These are phyloP conservation scores for Rhagologus leucostigma DNA, from an alignment of 2,113 vertebrate species.

Conservation along the genomic window DNA sequence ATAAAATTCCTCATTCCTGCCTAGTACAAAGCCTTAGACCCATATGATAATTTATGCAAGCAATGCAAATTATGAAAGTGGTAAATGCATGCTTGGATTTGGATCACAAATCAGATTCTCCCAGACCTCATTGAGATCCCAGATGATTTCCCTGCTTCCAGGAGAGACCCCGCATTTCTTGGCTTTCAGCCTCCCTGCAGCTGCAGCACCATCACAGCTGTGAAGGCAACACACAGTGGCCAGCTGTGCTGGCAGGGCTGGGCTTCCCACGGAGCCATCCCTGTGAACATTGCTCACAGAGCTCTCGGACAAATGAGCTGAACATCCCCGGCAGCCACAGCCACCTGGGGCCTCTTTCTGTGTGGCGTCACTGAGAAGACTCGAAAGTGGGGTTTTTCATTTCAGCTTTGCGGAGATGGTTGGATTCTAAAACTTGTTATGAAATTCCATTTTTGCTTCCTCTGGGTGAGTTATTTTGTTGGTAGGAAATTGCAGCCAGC, in stretches of 20 bases:
- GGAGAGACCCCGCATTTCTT: neutral
- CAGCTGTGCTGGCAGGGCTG: neutral
- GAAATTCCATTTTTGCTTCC: neutral
- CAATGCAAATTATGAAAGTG: neutral
- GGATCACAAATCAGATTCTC: neutral
- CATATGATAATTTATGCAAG: neutral
- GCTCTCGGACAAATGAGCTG: neutral
- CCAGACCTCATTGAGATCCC: neutral
- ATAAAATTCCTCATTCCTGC: neutral
- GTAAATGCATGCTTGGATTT: neutral
- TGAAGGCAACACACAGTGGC: neutral
- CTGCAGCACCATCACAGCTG: neutral
- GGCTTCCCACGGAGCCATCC: neutral
- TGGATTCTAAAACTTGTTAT: neutral
- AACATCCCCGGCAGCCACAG: neutral
- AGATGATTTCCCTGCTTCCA: neutral
- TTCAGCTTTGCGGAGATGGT: neutral
- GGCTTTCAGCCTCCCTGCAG: neutral
- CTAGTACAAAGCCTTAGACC: neutral
- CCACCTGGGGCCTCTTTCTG: neutral
- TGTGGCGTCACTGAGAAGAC: rapidly evolving
- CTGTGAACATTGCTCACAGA: neutral
- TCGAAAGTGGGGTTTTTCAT: neutral
- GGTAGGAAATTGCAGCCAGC: neutral
- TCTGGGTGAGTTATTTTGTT: neutral